Evolutionary conservation across 1,140 invertebrate species (phyloP), one percentile per base, ranked within the genome.

Genomic region (Tribolium madens): DNA sequence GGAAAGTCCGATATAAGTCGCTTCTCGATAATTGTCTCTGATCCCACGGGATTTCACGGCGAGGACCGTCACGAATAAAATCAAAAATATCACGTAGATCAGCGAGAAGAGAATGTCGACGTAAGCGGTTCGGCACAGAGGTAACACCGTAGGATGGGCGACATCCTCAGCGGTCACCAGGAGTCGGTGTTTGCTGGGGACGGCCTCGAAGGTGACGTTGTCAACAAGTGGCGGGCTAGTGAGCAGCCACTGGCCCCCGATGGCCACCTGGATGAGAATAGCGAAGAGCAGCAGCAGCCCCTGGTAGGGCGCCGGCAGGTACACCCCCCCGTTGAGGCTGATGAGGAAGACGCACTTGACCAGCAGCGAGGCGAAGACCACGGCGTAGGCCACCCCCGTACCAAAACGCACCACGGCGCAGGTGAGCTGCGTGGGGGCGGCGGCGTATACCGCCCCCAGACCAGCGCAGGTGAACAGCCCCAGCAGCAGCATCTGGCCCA

Each of bases 321-420:
- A 97, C 17, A 97, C 95, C 7, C 96, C 95, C 21, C 93, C 92
- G 84, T 97, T 96, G 36, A 97, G 90, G 80, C 95, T 96, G 76
- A 98, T 91, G 46, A 98, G 89, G 84, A 98, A 97, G 52, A 98
- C 95, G 83, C 96, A 95, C 87, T 98, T 98, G 75, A 98, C 96
- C 71, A 98, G 89, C 17, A 98, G 89, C 0, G 96, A 93, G 10
- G 95, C 93, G 85, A 97, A 98, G 14, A 97, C 93, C n/a, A 97
- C 88, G 10, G 95, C 91, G 79, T 96, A 96, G 1, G 94, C 91
- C 10, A 97, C 89, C 18, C 96, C 96, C 12, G 95, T 93, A 13
- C 94, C 93, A 77, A 97, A 92, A 42, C 96, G 88, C 72, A 94
- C 93, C 9, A 95, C 91, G 7, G 93, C 94, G 82, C 96, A 98